A percentile compares a stretch with the other conserved stretches of the same genome.
Evolutionary conservation across 53 echinoderm and acorn worm genomes (phyloP).

Genomic region (Stichopus horrens): DNA sequence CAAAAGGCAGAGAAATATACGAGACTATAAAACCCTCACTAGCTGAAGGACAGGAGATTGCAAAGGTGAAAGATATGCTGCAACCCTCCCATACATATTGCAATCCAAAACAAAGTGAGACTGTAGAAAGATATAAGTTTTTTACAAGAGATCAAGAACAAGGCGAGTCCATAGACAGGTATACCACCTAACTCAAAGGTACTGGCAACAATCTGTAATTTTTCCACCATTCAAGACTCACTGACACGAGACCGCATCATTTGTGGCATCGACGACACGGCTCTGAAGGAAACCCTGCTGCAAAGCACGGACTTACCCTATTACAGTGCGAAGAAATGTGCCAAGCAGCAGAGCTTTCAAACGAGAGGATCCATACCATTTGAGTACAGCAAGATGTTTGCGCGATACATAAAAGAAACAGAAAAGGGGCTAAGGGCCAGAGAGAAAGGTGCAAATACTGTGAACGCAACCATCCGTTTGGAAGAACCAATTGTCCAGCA

Average conservation of each 20-base stretch:
- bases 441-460: slow-evolving; percentile 45
- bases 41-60: not conserved
- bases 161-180: slow-evolving; percentile 47
- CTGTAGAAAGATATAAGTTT: slow-evolving; percentile 53
- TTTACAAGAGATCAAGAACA: slow-evolving; percentile 50
- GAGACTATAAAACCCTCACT: not conserved
- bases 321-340: slow-evolving; percentile 19
- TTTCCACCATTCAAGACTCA: slow-evolving; percentile 35
- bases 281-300: slow-evolving; percentile 47
- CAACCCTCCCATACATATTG: slow-evolving; percentile 38
- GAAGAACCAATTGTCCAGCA: slow-evolving; percentile 51
- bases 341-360: slow-evolving; percentile 49
- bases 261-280: slow-evolving; percentile 45
- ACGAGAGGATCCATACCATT: slow-evolving; percentile 17
- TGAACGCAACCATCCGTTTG: slow-evolving; percentile 38
- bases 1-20: slow-evolving; percentile 30
- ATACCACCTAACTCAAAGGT: slow-evolving; percentile 42
- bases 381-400: not conserved
- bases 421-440: too few relatives aligned
- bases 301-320: not conserved
- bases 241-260: slow-evolving; percentile 52
- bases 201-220: slow-evolving; percentile 53
- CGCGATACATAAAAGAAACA: not conserved
- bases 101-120: slow-evolving; percentile 48
- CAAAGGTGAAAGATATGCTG: not conserved